Evolutionary conservation across 2,888 invertebrate species (phyloP), one percentile per base, ranked within the genome.

Genomic region (Apotomis turbidana): DNA sequence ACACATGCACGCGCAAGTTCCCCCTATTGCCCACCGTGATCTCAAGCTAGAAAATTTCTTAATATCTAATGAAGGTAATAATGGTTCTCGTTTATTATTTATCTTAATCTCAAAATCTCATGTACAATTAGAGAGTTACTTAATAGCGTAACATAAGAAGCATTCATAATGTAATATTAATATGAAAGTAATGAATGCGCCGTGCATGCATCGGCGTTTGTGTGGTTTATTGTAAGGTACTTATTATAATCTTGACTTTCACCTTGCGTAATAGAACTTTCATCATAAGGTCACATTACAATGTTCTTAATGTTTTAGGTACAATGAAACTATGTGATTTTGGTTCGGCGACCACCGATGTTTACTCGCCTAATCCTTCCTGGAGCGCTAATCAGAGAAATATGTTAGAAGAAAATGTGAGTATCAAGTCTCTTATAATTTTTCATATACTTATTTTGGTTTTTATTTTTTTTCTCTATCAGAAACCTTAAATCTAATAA

Each of bases 41-140:
- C 95, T 99, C 81, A 99, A 99, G 94, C 95, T 97, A 90, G 99
- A 99, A 94, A 99, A 99, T 91, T 96, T 99, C 83, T 93, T 99
- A 75, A 95, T 99, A 80, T 97, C 97, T 75, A 94, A 94, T 81
- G 96, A 97, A 90, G 98, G 98, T 83, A 94, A 90, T 68, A 71
- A 66, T 51, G 44, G 27, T 5, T 4, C 9, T 49, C 49, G 3
- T 49, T 49, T 49, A 49, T 49, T 49, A 41, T 41, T 41, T 41
- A 41, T 41, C 41, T 6, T 6, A 41, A 41, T 41, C 41, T 41
- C 6, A 6, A 0, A 41, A 41, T 41, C 6, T 27, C 27, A 27
- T 27, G 27, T 41, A 41, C 4, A 41, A 41, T 41, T 6, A 41
- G 41, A 41, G 41, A 41, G 41, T 41, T 41, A 41, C 6, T 6